These are phyloP conservation scores for Propsilocerus akamusi DNA, from an alignment of 1,140 invertebrate genomes.

Conservation along the genomic window DNA sequence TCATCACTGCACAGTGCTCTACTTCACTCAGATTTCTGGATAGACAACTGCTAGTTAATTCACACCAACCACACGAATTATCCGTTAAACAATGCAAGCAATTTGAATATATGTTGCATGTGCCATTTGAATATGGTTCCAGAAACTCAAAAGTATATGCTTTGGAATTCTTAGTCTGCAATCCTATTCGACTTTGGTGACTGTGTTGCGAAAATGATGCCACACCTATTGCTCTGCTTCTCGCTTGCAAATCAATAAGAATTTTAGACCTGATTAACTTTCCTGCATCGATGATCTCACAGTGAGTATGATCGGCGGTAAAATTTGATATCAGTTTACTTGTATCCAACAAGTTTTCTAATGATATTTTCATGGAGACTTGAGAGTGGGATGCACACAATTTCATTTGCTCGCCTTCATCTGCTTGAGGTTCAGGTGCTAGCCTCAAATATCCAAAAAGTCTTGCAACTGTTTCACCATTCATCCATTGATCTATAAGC, in stretches of 20 bases:
- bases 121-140: constrained; percentile 63
- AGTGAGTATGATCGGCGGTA: constrained; percentile 34
- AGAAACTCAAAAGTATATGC: constrained; percentile 76
- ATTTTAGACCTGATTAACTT: constrained; percentile 13
- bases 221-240: constrained; percentile 20
- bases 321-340: constrained; percentile 12
- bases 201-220: constrained; percentile 23
- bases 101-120: constrained; percentile 60
- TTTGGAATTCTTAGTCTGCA: constrained; percentile 54
- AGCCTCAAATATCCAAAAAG: constrained; percentile 56
- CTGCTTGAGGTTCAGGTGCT: constrained; percentile 47
- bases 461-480: constrained; percentile 51
- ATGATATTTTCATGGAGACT: constrained; percentile 42
- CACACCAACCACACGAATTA: constrained; percentile 79
- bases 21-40: constrained; percentile 41
- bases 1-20: constrained; percentile 18
- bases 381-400: constrained; percentile 21
- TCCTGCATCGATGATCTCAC: constrained; percentile 19
- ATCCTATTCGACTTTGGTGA: constrained; percentile 60
- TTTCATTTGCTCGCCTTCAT: constrained; percentile 34
- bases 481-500: constrained; percentile 41
- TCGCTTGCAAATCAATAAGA: constrained; percentile 53
- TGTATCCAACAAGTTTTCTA: constrained; percentile 35
- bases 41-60: constrained; percentile 43
- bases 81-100: constrained; percentile 79